These are phyloP conservation scores for Pristionchus pacificus DNA, from an alignment of 1,140 invertebrate genomes.

Conservation along the genomic window DNA sequence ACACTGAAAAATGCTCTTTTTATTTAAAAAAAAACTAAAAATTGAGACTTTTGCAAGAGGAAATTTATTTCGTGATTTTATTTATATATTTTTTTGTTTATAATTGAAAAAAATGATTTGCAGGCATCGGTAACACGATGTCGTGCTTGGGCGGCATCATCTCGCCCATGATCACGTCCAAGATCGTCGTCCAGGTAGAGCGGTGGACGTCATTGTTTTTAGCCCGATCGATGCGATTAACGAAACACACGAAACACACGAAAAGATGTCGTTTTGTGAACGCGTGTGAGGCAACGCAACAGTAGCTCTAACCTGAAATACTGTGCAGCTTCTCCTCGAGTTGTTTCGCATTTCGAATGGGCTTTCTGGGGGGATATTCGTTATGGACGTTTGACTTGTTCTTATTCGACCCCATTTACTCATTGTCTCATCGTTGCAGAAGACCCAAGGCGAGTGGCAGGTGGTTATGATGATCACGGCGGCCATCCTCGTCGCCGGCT, in stretches of 20 bases:
- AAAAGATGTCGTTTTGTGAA: no score
- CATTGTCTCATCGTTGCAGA: conserved; percentile 44
- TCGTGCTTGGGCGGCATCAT: conserved; percentile 53
- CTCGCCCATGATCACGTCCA: conserved; percentile 51
- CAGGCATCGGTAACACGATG: conserved; percentile 55
- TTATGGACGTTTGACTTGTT: conserved; percentile 10
- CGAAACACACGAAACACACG: no score
- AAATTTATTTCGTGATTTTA: no score
- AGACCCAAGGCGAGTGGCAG: conserved; percentile 58
- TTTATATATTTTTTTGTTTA: no score
- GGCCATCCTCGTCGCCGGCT: conserved; percentile 55
- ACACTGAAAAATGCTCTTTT: no score
- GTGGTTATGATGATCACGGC: conserved; percentile 58
- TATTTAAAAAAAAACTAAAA: no score
- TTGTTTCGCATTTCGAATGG: no score
- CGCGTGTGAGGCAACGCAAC: no score
- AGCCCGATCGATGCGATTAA: no score
- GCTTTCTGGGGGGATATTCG: no score
- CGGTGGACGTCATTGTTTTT: not conserved
- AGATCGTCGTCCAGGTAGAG: conserved; percentile 47
- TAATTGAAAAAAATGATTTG: no score
- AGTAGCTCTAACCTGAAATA: conserved; percentile 9
- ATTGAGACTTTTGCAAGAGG: no score
- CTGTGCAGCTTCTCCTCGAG: conserved; percentile 7
- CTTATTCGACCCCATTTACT: conserved; percentile 1